A percentile compares a stretch with the other conserved stretches of the same genome.
These are phyloP conservation scores for Sylvilagus bachmani DNA, from an alignment of 2,113 vertebrate genomes.

Conservation along the genomic window DNA sequence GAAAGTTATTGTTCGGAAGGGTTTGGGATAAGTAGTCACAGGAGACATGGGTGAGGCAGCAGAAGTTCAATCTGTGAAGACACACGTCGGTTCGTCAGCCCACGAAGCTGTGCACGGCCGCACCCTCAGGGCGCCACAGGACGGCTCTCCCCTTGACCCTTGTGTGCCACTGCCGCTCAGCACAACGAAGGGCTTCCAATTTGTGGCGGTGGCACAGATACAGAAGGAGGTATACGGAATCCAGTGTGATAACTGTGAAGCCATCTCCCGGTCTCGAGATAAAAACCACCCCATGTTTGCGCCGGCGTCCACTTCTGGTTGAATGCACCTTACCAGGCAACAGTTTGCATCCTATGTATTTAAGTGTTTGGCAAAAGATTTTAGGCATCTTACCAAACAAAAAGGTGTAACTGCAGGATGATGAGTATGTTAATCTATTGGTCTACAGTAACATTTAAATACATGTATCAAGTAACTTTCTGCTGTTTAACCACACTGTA, in stretches of 20 bases:
- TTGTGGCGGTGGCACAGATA: neutral
- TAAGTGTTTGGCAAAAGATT: too few relatives aligned
- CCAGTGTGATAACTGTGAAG: too few relatives aligned
- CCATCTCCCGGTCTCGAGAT: too few relatives aligned
- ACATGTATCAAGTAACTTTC: too few relatives aligned
- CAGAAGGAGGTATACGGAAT: neutral
- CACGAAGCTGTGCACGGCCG: rapidly evolving
- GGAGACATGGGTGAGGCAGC: neutral
- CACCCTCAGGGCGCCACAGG: neutral
- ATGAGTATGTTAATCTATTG: too few relatives aligned
- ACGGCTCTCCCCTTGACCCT: neutral
- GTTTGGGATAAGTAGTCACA: conserved; percentile 4
- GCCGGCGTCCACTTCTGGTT: neutral
- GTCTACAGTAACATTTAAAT: too few relatives aligned
- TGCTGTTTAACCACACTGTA: too few relatives aligned
- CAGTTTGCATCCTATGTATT: too few relatives aligned
- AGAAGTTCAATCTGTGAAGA: neutral
- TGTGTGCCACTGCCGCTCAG: neutral
- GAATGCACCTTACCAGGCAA: neutral
- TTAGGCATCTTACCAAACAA: too few relatives aligned
- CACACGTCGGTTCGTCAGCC: neutral
- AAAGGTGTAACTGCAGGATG: too few relatives aligned
- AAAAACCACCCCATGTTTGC: neutral
- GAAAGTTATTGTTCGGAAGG: neutral
- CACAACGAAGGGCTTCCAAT: neutral